phyloP scores from a whole-genome alignment of 2,113 vertebrate genomes.

The Cynopterus brachyotis region DNA sequence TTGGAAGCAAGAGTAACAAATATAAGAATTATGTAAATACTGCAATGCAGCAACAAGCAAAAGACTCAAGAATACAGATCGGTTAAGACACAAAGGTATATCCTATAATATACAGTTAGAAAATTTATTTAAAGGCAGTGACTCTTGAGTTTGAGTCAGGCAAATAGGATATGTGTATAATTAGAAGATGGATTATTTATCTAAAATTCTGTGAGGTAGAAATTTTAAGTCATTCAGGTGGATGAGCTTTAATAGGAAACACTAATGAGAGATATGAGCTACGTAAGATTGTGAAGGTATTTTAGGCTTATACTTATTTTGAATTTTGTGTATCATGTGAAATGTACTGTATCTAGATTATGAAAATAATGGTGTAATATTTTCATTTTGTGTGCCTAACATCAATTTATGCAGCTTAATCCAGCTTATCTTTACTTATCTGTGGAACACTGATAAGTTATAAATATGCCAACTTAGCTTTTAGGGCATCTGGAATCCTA shows the following conservation, averaged over 20 bases:
- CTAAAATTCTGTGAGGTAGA: background rate
- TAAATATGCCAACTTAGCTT: background rate
- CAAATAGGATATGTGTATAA: background rate
- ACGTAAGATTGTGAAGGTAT: background rate
- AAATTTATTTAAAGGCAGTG: background rate
- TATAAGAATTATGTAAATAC: background rate
- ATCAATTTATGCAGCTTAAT: background rate
- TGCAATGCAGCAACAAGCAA: background rate
- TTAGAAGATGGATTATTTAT: background rate
- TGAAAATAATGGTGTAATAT: background rate
- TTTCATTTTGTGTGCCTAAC: background rate
- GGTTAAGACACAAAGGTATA: background rate
- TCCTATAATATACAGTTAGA: background rate
- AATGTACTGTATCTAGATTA: background rate
- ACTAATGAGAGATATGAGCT: background rate
- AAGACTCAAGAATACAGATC: background rate
- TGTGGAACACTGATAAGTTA: background rate
- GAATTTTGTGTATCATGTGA: background rate
- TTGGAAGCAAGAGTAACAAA: background rate
- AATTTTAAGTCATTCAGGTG: background rate
- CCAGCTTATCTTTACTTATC: background rate
- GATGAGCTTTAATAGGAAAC: background rate
- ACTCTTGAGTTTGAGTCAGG: conserved; percentile 3
- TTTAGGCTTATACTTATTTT: conserved; percentile 24
- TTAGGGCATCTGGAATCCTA: background rate